These are phyloP conservation scores for Gorsachius goisagi DNA, from an alignment of 2,113 vertebrate genomes.

Conservation along the genomic window DNA sequence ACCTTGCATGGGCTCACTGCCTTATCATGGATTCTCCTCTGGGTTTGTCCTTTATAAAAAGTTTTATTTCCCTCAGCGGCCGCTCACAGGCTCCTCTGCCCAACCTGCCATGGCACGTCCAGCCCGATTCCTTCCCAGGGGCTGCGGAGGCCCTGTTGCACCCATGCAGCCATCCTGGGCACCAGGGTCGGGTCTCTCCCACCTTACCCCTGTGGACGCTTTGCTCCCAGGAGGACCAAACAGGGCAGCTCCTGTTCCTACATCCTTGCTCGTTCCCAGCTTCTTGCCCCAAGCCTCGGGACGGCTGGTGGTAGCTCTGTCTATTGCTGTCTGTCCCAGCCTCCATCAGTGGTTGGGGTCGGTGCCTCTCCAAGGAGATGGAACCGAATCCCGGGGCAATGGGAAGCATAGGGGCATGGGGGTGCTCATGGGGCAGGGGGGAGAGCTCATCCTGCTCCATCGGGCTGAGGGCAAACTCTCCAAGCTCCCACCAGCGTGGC, in stretches of 20 bases:
- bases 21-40: background rate
- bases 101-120: rapidly evolving
- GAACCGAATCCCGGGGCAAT: background rate
- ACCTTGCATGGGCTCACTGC: background rate
- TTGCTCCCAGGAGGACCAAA: background rate
- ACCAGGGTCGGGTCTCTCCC: rapidly evolving
- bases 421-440: no score
- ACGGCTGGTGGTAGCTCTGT: background rate
- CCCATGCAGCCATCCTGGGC: rapidly evolving
- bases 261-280: background rate
- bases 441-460: background rate
- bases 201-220: background rate
- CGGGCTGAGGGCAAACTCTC: background rate
- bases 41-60: background rate
- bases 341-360: background rate
- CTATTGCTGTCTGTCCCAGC: background rate
- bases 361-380: background rate
- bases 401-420: no score
- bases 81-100: background rate
- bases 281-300: background rate
- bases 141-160: rapidly evolving
- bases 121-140: background rate
- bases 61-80: background rate
- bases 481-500: rapidly evolving
- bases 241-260: background rate